Percentiles rank a stretch among this genome's conserved stretches.
phyloP scores from a whole-genome alignment of 2,797 vertebrate genomes.

The Carcharodon carcharias region DNA sequence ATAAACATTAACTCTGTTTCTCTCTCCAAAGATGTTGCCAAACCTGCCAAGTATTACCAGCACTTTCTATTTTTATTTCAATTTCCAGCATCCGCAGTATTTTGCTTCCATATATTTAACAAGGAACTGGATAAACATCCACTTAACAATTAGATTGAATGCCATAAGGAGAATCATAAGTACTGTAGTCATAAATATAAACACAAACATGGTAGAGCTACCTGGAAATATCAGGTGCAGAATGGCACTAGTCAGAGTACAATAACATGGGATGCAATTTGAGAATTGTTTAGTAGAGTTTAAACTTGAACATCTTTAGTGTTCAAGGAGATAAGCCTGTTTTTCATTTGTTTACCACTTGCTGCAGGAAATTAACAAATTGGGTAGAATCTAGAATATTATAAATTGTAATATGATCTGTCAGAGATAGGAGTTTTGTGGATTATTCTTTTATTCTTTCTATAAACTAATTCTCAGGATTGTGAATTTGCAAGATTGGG shows the following conservation, averaged over 20 bases:
- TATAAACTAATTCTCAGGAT: neutral
- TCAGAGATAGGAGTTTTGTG: neutral
- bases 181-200: neutral
- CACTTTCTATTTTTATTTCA: too few species aligned
- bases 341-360: neutral
- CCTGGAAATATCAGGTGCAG: neutral
- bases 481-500: neutral
- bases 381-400: neutral
- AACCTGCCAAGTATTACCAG: too few species aligned
- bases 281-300: neutral
- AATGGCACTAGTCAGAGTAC: neutral
- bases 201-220: neutral
- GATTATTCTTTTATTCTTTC: neutral
- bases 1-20: too few species aligned
- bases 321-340: neutral
- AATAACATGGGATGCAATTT: neutral
- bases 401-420: neutral
- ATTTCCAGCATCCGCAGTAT: too few species aligned
- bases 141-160: neutral
- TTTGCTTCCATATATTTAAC: too few species aligned
- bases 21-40: too few species aligned
- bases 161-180: neutral
- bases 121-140: neutral
- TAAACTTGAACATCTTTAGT: neutral
- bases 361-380: neutral